Conservation (phyloP, 2,888 invertebrate species). For the Rotaria socialis region DNA sequence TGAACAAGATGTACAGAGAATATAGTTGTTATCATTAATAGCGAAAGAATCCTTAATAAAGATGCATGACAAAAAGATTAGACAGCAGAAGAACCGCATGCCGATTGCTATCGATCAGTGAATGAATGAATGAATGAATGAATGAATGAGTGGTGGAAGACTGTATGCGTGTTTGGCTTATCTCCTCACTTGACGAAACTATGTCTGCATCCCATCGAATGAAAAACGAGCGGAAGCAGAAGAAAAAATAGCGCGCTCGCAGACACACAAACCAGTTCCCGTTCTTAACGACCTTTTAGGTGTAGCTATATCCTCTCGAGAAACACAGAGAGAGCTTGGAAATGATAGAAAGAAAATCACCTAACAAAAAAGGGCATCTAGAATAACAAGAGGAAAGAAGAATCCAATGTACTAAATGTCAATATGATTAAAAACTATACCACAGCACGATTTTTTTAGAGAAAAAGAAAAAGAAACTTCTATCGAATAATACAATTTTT, state of each 20-base stretch:
- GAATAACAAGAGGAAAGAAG: not conserved
- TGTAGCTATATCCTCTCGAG: not conserved
- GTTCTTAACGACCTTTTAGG: conserved; percentile 32
- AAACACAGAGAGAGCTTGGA: not conserved
- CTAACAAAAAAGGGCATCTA: not conserved
- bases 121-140: conserved; percentile 8
- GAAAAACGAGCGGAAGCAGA: conserved; percentile 1
- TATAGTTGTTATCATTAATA: not conserved
- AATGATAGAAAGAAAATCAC: not conserved
- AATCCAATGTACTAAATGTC: not conserved
- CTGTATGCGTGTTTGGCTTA: not conserved
- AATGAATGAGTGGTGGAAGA: not conserved
- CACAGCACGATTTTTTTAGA: not conserved
- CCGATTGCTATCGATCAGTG: not conserved
- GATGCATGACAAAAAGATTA: not conserved
- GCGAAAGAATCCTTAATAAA: not conserved
- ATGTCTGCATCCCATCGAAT: conserved; percentile 13
- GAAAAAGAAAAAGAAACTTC: not conserved
- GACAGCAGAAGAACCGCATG: not conserved
- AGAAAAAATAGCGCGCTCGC: conserved; percentile 14
- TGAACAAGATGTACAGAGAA: not conserved
- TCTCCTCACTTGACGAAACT: conserved; percentile 23
- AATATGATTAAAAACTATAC: not conserved
- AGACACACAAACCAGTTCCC: not conserved
- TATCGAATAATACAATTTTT: not conserved